Conservation (phyloP, 2,888 invertebrate genomes). For the Thymelicus lineola region DNA sequence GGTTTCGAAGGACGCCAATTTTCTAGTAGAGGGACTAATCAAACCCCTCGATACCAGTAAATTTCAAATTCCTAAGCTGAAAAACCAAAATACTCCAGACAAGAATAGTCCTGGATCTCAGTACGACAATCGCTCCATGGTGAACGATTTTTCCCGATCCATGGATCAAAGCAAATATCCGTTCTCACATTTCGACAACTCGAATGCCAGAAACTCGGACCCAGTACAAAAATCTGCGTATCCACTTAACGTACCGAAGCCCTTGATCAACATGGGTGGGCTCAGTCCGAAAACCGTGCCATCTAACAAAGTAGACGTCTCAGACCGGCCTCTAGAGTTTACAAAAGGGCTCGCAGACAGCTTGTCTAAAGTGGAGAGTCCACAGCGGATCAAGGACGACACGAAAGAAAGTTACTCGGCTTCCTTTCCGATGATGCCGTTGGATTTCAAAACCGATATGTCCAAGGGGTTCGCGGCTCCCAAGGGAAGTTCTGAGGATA, state of each 20-base stretch:
- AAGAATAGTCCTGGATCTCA: conserved; percentile 74
- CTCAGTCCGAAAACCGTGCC: conserved; percentile 74
- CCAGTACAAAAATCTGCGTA: conserved; percentile 74
- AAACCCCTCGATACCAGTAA: conserved; percentile 92
- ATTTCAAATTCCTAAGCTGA: conserved; percentile 94
- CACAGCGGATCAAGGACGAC: conserved; percentile 73
- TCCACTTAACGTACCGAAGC: conserved; percentile 78
- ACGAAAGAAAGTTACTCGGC: conserved; percentile 64
- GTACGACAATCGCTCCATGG: conserved; percentile 74
- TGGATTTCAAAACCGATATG: conserved; percentile 79
- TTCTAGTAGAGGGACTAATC: conserved; percentile 90
- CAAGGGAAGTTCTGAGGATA: conserved; percentile 74
- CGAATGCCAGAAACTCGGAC: conserved; percentile 66
- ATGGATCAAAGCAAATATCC: conserved; percentile 77
- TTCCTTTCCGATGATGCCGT: conserved; percentile 70
- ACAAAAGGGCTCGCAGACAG: conserved; percentile 72
- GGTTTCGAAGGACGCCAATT: conserved; percentile 85
- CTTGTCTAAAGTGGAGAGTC: conserved; percentile 68
- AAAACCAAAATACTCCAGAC: conserved; percentile 78
- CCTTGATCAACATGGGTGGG: conserved; percentile 73
- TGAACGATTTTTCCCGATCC: conserved; percentile 75
- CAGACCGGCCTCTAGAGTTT: conserved; percentile 69
- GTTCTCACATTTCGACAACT: conserved; percentile 74
- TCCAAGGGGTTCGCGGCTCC: conserved; percentile 78
- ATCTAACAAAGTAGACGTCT: conserved; percentile 62